These are phyloP conservation scores for Phasianus colchicus DNA, from an alignment of 2,113 vertebrate species.

Conservation along the genomic window DNA sequence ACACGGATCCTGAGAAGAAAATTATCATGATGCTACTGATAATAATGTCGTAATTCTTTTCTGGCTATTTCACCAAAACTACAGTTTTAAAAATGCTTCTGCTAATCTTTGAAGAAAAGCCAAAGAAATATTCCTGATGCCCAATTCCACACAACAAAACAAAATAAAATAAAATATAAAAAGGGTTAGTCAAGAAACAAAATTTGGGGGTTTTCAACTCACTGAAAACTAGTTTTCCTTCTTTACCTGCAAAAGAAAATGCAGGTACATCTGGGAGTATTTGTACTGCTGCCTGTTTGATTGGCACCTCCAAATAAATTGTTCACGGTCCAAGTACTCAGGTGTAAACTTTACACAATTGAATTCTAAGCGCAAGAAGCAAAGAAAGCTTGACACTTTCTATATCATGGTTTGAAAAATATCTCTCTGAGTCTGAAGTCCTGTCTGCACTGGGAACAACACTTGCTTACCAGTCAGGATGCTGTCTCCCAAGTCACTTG, in stretches of 20 bases:
- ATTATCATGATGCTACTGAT: neutral
- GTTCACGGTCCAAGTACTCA: slow-evolving; percentile 44
- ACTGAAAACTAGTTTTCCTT: neutral
- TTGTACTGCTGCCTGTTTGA: slow-evolving; percentile 39
- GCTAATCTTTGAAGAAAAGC: neutral
- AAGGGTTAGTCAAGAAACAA: neutral
- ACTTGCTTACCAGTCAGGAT: neutral
- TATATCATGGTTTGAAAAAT: slow-evolving; percentile 24
- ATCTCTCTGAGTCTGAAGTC: neutral
- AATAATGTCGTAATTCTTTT: neutral
- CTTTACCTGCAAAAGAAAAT: neutral
- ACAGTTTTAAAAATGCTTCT: neutral
- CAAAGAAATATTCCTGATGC: neutral
- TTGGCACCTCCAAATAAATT: slow-evolving; percentile 55
- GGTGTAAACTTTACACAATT: slow-evolving; percentile 35
- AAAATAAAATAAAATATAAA: too few species aligned
- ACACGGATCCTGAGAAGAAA: neutral
- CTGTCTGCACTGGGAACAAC: neutral
- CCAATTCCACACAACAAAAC: neutral
- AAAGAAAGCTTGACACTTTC: slow-evolving; percentile 19
- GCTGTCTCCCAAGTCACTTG: neutral
- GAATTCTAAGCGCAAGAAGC: slow-evolving; percentile 22
- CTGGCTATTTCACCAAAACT: neutral
- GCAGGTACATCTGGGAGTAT: slow-evolving; percentile 7
- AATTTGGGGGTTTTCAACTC: neutral